These are phyloP conservation scores for Lepus europaeus DNA, from an alignment of 2,113 vertebrate species.

Conservation along the genomic window DNA sequence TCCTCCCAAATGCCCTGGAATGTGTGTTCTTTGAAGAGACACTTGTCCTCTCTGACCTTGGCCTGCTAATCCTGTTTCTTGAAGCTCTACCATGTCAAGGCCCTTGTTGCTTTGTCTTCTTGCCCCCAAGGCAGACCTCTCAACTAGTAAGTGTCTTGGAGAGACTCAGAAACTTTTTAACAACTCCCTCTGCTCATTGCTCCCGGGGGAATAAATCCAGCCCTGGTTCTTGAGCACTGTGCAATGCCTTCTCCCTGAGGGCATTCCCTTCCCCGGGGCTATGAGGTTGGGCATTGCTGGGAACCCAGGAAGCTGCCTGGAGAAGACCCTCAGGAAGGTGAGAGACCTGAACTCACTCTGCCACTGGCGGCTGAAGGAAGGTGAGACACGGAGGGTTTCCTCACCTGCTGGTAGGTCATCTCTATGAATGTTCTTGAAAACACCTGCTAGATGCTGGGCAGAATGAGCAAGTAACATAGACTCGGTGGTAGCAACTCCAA, in stretches of 20 bases:
- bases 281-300: not conserved
- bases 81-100: not conserved
- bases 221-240: constrained; percentile 1
- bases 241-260: not conserved
- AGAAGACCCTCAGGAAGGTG: not conserved
- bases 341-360: not conserved
- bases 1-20: not conserved
- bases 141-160: constrained; percentile 11
- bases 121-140: not conserved
- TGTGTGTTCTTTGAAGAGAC: not conserved
- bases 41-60: not conserved
- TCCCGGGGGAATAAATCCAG: constrained; percentile 8
- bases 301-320: not conserved
- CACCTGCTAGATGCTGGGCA: not conserved
- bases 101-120: not conserved
- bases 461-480: not conserved
- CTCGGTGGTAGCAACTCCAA: not conserved
- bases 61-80: not conserved
- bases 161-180: constrained; percentile 72
- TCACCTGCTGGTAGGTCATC: not conserved
- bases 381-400: not conserved
- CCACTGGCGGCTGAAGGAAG: not conserved
- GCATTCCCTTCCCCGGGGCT: not conserved
- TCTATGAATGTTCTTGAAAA: not conserved
- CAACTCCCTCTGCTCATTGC: constrained; percentile 64